A percentile compares a stretch with the other conserved stretches of the same genome.
Conservation (phyloP, 2,888 invertebrate genomes). For the Leptinotarsa peninsularis region DNA sequence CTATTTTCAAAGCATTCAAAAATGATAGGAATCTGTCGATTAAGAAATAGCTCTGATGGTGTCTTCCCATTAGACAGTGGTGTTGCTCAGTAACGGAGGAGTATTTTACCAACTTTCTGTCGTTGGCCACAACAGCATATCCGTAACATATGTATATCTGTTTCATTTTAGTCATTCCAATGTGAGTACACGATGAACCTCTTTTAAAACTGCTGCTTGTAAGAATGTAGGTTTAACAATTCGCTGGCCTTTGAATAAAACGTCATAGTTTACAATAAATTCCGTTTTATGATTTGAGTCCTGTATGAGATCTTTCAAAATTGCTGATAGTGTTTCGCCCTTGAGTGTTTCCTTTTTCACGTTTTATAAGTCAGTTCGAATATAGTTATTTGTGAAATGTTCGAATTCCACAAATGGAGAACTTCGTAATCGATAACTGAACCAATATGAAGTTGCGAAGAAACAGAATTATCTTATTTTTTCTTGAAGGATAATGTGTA, state of each 20-base stretch:
- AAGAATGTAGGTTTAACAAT: neutral
- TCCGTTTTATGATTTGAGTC: neutral
- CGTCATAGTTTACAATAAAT: neutral
- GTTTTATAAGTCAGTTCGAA: neutral
- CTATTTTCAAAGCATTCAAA: no score
- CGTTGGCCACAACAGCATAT: neutral
- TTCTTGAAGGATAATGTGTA: neutral
- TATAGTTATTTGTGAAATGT: neutral
- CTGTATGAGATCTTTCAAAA: neutral
- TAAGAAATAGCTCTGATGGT: no score
- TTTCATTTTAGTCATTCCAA: neutral
- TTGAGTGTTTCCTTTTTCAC: neutral
- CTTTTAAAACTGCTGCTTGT: neutral
- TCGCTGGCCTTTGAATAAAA: neutral
- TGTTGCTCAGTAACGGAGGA: no score
- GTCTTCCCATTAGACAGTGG: no score
- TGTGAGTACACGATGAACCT: neutral
- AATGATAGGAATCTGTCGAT: no score
- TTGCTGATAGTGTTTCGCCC: neutral
- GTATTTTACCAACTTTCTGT: no score
- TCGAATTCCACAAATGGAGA: neutral
- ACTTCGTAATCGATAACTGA: neutral
- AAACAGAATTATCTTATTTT: neutral
- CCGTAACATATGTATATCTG: neutral
- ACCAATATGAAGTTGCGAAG: neutral